Percentiles rank a stretch among this genome's conserved stretches.
phyloP scores from a whole-genome alignment of 2,113 vertebrate species.

The Myiopsitta monachus region DNA sequence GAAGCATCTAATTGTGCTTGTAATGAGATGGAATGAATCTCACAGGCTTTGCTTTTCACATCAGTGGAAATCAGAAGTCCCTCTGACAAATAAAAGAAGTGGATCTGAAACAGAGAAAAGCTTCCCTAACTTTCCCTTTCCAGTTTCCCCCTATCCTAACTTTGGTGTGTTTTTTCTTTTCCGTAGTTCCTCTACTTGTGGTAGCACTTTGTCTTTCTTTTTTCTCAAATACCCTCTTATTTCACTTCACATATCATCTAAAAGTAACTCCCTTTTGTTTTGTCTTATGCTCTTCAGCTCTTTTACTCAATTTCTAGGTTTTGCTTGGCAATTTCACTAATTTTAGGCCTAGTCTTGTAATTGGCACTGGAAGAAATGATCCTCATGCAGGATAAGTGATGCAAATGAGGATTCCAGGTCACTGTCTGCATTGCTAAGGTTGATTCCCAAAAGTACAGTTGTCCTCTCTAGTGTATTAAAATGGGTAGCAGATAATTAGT shows the following conservation, averaged over 20 bases:
- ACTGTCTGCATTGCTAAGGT: not conserved
- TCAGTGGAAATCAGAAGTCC: not conserved
- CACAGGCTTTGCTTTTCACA: not conserved
- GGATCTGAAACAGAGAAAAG: not conserved
- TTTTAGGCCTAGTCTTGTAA: not conserved
- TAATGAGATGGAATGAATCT: not conserved
- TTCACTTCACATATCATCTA: not conserved
- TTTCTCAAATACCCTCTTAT: not conserved
- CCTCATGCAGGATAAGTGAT: not conserved
- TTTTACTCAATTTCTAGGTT: not conserved
- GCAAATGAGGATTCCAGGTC: not conserved
- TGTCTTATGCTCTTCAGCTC: not conserved
- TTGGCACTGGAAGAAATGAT: not conserved
- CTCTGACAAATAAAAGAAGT: not conserved
- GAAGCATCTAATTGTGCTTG: not conserved
- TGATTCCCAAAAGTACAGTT: not conserved
- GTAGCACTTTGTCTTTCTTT: not conserved
- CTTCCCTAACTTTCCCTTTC: not conserved
- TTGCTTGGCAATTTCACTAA: not conserved
- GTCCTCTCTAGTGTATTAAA: not conserved
- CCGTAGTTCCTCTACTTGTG: not conserved
- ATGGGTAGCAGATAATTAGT: not conserved
- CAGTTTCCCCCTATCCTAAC: not conserved
- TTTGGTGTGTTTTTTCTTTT: not conserved
- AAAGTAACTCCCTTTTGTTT: not conserved